Base-by-base conservation (phyloP, 2,888 invertebrate species). In the Tinea trinotella region DNA sequence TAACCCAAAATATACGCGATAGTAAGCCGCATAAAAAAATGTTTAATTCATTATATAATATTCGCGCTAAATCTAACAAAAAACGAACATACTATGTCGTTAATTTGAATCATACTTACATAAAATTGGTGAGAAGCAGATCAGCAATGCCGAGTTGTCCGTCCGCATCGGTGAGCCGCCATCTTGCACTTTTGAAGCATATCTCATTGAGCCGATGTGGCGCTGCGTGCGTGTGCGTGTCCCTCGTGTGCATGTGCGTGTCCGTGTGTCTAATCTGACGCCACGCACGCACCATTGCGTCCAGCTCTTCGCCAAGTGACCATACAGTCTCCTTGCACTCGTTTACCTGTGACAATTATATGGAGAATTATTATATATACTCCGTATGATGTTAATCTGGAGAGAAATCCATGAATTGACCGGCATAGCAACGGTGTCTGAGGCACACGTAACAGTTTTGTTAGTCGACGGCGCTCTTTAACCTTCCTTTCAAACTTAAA, bases 71-170 rank as follows among this genome's bases (percentile, higher is more conserved):
- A n/a, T n/a, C n/a, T n/a, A n/a, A n/a, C n/a, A n/a, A n/a, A n/a
- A n/a, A n/a, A n/a, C n/a, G n/a, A n/a, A n/a, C n/a, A n/a, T n/a
- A n/a, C n/a, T 22, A 22, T 7, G 22, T 7, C 7, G 2, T n/a
- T 30, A 1, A 30, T 30, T 30, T n/a, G 1, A 30, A 4, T 30
- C 30, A n/a, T 24, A 74, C 88, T 85, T 70, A 97, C 88, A 99
- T 85, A 78, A 99, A 99, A 74, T 98, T 98, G 55, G 96, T 94
- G 2, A 99, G 90, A 55, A 97, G 93, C 56, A 99, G 88, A 83
- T 99, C 98, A 0, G 99, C 96, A 59, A 99, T 96, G 56, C 98
- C 98, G 54, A 99, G 91, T 78, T 98, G 99, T 0, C 99, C 99
- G 79, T 99, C 99, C 0, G 94, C 93, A 74, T 99, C 98, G 0